Percentiles rank a stretch among this genome's conserved stretches.
Conservation (phyloP, 2,113 vertebrate species). For the Leuciscus idus region DNA sequence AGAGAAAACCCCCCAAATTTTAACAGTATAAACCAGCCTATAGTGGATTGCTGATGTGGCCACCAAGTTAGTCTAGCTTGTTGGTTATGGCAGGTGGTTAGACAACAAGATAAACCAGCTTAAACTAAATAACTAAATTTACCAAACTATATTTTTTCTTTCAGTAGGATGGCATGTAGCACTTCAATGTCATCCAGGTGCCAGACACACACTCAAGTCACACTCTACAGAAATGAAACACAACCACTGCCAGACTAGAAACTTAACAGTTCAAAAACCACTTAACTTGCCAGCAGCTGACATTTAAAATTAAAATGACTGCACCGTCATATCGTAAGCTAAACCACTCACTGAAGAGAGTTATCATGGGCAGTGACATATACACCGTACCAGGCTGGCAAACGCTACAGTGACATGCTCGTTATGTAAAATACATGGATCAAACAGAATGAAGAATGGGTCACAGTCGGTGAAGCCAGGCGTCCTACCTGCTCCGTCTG, state of each 20-base stretch:
- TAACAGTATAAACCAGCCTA: background rate
- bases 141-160: background rate
- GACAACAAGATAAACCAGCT: background rate
- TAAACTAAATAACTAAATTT: background rate
- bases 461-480: conserved; percentile 71
- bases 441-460: conserved; percentile 8
- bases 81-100: background rate
- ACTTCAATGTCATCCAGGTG: background rate
- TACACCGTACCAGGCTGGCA: background rate
- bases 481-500: conserved; percentile 78
- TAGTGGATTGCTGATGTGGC: background rate
- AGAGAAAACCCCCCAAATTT: background rate
- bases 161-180: background rate
- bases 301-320: background rate
- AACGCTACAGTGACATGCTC: background rate
- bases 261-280: background rate
- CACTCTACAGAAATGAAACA: background rate
- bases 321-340: background rate
- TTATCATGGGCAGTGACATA: background rate
- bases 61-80: background rate
- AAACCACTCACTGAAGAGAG: background rate
- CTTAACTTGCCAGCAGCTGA: background rate
- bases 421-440: background rate
- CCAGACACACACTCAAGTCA: background rate
- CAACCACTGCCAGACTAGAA: background rate